A percentile compares a stretch with the other conserved stretches of the same genome.
Conservation (phyloP, 2,888 invertebrate species). For the Drosophila nr. fundita region DNA sequence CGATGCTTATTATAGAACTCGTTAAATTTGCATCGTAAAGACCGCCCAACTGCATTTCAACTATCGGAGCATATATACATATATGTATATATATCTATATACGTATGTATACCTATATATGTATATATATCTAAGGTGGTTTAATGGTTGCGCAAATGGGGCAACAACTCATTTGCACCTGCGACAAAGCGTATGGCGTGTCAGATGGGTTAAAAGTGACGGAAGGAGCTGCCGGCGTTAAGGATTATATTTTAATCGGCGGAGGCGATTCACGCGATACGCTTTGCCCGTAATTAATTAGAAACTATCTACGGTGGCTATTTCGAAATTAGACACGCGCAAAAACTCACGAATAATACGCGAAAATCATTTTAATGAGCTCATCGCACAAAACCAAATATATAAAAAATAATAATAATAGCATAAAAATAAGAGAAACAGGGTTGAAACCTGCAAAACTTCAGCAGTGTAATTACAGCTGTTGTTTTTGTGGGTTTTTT, state of each 20-base stretch:
- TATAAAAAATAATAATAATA: slow-evolving; percentile 9
- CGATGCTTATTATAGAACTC: slow-evolving; percentile 24
- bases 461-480: slow-evolving; percentile 17
- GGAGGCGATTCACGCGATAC: slow-evolving; percentile 45
- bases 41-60: slow-evolving; percentile 18
- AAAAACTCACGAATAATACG: slow-evolving; percentile 23
- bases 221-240: slow-evolving; percentile 18
- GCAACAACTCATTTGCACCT: slow-evolving; percentile 52
- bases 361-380: slow-evolving; percentile 69
- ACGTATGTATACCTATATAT: neutral
- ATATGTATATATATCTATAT: neutral
- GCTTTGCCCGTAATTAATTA: slow-evolving; percentile 56
- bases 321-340: slow-evolving; percentile 38
- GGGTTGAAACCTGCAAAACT: slow-evolving; percentile 6
- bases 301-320: slow-evolving; percentile 28
- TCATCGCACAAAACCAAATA: slow-evolving; percentile 45
- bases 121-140: neutral
- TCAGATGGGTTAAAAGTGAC: slow-evolving; percentile 41
- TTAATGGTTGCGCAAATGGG: slow-evolving; percentile 31
- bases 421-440: neutral
- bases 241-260: slow-evolving; percentile 5
- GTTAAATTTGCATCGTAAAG: slow-evolving; percentile 36
- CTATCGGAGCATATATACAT: neutral
- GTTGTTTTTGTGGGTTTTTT: neutral
- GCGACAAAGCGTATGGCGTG: slow-evolving; percentile 36